Conservation (phyloP, 2,888 invertebrate genomes). For the Agriopis leucophaearia region DNA sequence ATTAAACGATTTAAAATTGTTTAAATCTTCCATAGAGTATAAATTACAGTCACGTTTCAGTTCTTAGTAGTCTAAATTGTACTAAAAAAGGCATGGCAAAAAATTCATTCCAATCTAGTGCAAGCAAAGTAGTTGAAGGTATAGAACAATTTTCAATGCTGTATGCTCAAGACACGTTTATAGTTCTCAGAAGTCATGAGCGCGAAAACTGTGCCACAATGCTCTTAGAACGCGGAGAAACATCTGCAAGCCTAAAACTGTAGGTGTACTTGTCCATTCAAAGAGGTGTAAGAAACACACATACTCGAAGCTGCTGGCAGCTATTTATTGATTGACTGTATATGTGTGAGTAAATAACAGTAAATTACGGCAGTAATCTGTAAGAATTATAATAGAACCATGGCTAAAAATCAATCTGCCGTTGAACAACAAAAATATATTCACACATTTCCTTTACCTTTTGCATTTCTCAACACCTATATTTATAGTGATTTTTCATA, state of each 20-base stretch:
- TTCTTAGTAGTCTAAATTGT: constrained; percentile 16
- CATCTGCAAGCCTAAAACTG: too few species aligned
- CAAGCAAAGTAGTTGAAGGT: background rate
- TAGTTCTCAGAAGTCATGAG: background rate
- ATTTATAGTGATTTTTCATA: constrained; percentile 4
- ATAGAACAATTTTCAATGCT: too few species aligned
- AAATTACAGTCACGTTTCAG: constrained; percentile 3
- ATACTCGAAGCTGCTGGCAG: too few species aligned
- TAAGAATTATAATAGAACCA: background rate
- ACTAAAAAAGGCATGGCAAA: constrained; percentile 14
- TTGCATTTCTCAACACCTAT: background rate
- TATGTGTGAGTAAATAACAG: background rate
- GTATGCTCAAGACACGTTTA: background rate
- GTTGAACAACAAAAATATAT: background rate
- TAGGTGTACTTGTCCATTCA: too few species aligned
- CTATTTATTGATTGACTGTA: background rate
- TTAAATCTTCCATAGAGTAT: background rate
- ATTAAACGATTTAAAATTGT: background rate
- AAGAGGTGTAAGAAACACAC: too few species aligned
- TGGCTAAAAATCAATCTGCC: background rate
- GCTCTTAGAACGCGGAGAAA: background rate
- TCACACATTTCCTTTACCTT: background rate
- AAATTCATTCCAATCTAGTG: background rate
- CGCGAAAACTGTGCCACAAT: background rate
- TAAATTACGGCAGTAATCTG: too few species aligned